A percentile compares a stretch with the other conserved stretches of the same genome.
Conservation (phyloP, 2,113 vertebrate species). For the Himantopus leucocephalus region DNA sequence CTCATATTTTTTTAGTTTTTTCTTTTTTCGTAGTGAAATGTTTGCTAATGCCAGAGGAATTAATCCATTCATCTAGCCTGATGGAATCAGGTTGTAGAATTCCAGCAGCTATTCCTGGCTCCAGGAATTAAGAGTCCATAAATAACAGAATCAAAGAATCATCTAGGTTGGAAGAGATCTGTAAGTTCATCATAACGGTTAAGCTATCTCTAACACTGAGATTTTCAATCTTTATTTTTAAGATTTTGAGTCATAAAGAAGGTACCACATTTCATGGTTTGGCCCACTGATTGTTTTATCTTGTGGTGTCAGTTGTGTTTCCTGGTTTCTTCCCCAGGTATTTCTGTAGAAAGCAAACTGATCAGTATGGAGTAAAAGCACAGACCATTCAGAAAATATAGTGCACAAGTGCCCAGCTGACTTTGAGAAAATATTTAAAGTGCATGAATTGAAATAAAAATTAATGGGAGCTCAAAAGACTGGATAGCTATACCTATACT, state of each 20-base stretch:
- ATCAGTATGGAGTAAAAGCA: neutral
- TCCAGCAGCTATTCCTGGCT: neutral
- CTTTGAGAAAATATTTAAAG: neutral
- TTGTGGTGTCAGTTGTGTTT: neutral
- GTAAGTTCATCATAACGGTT: neutral
- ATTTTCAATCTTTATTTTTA: neutral
- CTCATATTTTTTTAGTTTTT: neutral
- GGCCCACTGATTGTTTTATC: neutral
- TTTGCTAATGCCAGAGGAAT: neutral
- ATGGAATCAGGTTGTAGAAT: neutral
- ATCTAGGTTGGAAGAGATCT: neutral
- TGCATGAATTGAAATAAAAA: neutral
- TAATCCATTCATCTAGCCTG: neutral
- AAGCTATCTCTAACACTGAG: neutral
- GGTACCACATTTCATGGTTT: neutral
- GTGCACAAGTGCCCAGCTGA: neutral
- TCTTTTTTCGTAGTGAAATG: neutral
- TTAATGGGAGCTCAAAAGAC: neutral
- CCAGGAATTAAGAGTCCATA: neutral
- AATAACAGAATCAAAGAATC: neutral
- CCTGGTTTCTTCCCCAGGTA: neutral
- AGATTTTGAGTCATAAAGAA: neutral
- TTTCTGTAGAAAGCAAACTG: neutral
- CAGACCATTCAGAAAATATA: neutral
- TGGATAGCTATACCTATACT: neutral